Base-by-base conservation (phyloP, 2,797 vertebrate species). In the Sebastes minor region DNA sequence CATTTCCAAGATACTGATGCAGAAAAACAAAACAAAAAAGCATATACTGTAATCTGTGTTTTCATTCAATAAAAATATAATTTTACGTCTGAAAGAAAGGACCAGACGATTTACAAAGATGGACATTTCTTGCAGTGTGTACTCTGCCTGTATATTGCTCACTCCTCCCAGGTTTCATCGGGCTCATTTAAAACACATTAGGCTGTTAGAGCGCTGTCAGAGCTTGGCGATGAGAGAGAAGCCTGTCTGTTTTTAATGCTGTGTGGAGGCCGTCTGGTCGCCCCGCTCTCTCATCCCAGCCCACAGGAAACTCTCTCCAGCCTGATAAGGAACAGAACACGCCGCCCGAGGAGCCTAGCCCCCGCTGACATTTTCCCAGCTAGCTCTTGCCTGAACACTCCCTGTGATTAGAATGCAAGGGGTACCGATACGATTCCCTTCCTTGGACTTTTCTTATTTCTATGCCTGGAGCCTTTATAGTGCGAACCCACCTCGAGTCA, bases 171-270 rank as follows among this genome's bases (percentile, higher is more conserved):
- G 66, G 75, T 94, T 92, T 92, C 87, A 89, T 72, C 84, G 4
- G 53, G 61, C 76, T 91, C 76, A 89, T 94, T 93, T 93, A 88
- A 91, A 92, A 90, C 80, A 88, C 91, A 93, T 92, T 92, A 89
- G 76, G 79, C 77, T 74, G 86, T 79, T 66, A 53, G 72, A 89
- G 80, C 4, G 8, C 70, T 76, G 83, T 80, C 74, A 84, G 76
- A 55, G 57, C 61, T 35, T 9, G 3, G 82, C 6, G 82, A 86
- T 90, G 91, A 91, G 75, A 87, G 89, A 86, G 80, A 71, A 62
- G 81, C 74, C 80, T 53, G 28, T 71, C 83, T 84, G 60, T 82
- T 77, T 82, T 72, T 80, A 90, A 87, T 88, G 74, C 78, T 75
- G 56, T 28, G 65, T 25, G 33, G 83, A 27, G 76, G 75, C 78